Conservation (phyloP, 2,888 invertebrate genomes). For the Drosophila niveifrons region DNA sequence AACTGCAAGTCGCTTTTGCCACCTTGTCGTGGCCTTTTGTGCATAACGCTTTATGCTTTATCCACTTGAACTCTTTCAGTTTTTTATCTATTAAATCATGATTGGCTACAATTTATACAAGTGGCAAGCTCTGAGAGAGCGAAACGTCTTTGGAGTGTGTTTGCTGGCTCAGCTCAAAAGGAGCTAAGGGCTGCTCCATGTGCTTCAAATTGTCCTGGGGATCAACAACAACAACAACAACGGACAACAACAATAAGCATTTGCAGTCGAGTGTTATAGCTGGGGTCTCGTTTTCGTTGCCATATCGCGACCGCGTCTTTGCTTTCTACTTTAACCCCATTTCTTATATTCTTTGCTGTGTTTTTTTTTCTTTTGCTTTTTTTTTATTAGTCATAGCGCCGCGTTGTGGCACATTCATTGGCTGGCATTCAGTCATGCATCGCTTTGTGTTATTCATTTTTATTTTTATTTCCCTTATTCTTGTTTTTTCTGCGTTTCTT, state of each 20-base stretch:
- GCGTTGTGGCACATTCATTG: conserved; percentile 32
- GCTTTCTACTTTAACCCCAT: neutral
- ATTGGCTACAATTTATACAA: conserved; percentile 79
- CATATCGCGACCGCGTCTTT: conserved; percentile 39
- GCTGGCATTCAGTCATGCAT: conserved; percentile 67
- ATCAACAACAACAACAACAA: conserved; percentile 30
- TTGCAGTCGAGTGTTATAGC: conserved; percentile 39
- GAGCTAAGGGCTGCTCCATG: conserved; percentile 41
- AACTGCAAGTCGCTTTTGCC: conserved; percentile 7
- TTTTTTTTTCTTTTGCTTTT: neutral
- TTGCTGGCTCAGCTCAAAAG: conserved; percentile 22
- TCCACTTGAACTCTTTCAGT: conserved; percentile 78
- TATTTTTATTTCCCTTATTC: too few relatives aligned
- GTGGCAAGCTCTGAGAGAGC: conserved; percentile 43
- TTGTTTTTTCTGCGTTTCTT: conserved; percentile 60
- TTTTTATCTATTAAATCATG: conserved; percentile 80
- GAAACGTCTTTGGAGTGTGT: conserved; percentile 6
- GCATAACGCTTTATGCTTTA: conserved; percentile 77
- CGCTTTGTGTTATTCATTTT: conserved; percentile 74
- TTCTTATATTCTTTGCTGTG: neutral
- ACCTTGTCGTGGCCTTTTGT: conserved; percentile 59
- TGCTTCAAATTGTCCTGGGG: conserved; percentile 61
- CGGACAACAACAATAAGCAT: conserved; percentile 47
- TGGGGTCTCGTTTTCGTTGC: conserved; percentile 7
- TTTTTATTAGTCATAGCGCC: conserved; percentile 18